Percentiles rank a stretch among this genome's conserved stretches.
phyloP scores from a whole-genome alignment of 2,888 invertebrate genomes.

The Ochlodes sylvanus region DNA sequence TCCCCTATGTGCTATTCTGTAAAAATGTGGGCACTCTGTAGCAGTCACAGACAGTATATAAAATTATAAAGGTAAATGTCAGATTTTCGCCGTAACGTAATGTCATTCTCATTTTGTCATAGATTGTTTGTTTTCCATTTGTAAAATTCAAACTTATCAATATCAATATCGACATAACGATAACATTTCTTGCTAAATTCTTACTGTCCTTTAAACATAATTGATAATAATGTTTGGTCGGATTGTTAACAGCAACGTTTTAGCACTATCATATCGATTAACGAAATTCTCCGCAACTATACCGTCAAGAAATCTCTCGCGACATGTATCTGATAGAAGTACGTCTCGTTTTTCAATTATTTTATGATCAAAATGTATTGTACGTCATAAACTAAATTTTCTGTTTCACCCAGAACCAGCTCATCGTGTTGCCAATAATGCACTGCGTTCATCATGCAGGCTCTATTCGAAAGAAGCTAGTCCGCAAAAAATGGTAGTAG shows the following conservation, averaged over 20 bases:
- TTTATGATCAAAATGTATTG: not conserved
- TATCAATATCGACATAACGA: no score
- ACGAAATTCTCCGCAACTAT: not conserved
- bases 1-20: no score
- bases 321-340: not conserved
- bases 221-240: conserved; percentile 20
- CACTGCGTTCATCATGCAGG: conserved; percentile 12
- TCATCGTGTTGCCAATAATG: not conserved
- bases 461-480: conserved; percentile 51
- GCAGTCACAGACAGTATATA: no score
- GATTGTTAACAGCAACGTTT: not conserved
- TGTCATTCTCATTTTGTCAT: not conserved
- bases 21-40: no score
- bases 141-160: not conserved
- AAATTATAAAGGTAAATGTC: no score
- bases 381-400: not conserved
- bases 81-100: no score
- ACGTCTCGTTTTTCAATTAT: not conserved
- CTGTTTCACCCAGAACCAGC: not conserved
- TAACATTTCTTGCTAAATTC: not conserved
- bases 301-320: not conserved
- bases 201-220: not conserved
- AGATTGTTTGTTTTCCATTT: conserved; percentile 1
- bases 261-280: conserved; percentile 4
- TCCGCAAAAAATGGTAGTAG: conserved; percentile 62